These are phyloP conservation scores for Petaurus breviceps DNA, from an alignment of 2,113 vertebrate species.

Conservation along the genomic window DNA sequence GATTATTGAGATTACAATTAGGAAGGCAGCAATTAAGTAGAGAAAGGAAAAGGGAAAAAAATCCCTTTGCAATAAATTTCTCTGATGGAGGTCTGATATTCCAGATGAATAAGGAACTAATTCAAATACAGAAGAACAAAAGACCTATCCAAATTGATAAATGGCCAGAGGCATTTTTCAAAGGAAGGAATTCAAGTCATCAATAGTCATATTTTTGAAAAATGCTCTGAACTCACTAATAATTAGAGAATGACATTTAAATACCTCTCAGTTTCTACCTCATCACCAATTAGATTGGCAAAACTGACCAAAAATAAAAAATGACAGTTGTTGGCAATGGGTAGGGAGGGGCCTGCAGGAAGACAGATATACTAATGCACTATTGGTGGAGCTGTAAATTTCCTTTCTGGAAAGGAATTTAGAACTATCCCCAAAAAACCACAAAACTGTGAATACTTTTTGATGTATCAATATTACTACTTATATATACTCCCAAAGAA, in stretches of 20 bases:
- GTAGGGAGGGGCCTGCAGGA: no score
- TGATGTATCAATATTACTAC: not conserved
- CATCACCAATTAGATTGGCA: not conserved
- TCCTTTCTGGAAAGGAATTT: not conserved
- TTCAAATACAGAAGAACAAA: not conserved
- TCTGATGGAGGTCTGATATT: not conserved
- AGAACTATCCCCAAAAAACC: not conserved
- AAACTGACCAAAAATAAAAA: not conserved
- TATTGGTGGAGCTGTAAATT: not conserved
- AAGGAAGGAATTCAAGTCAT: not conserved
- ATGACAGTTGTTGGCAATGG: not conserved
- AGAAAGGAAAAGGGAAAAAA: not conserved
- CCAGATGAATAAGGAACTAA: not conserved
- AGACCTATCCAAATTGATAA: not conserved
- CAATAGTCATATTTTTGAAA: not conserved
- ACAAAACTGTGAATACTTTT: not conserved
- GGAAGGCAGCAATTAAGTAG: not conserved
- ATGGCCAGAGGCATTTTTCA: not conserved
- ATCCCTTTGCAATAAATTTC: not conserved
- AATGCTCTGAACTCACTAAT: not conserved
- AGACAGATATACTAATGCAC: no score
- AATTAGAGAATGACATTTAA: not conserved
- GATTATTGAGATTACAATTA: not conserved
- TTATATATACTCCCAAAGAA: not conserved
- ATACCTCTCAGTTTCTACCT: not conserved